phyloP scores from a whole-genome alignment of 2,797 vertebrate genomes.

The Falco naumanni region DNA sequence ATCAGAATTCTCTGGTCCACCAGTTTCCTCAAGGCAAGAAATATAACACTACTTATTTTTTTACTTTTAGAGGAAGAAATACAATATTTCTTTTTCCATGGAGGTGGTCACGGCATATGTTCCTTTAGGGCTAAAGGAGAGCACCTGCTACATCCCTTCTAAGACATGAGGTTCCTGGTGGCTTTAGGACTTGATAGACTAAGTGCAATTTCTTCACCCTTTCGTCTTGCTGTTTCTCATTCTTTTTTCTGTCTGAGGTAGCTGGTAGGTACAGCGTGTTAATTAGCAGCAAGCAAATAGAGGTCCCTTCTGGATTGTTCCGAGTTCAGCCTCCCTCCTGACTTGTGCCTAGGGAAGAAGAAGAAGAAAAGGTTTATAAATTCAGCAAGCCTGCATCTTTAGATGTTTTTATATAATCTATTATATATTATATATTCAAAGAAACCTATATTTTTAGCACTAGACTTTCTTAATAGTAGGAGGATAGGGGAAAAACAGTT shows the following conservation, averaged over 20 bases:
- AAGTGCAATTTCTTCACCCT: conserved; percentile 48
- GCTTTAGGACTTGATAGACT: conserved; percentile 34
- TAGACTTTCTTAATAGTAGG: conserved; percentile 36
- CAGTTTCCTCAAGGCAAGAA: conserved; percentile 32
- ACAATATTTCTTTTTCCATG: not conserved
- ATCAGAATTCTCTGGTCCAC: not conserved
- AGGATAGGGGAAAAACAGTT: not conserved
- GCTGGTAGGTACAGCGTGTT: conserved; percentile 67
- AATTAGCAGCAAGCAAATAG: conserved; percentile 73
- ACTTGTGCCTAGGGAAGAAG: not conserved
- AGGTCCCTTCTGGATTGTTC: conserved; percentile 71
- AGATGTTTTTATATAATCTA: conserved; percentile 64
- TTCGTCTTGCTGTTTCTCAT: not conserved
- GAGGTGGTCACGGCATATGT: not conserved
- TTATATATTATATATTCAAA: conserved; percentile 70
- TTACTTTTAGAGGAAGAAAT: conserved; percentile 49
- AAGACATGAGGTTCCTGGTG: conserved; percentile 35
- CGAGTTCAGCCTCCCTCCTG: conserved; percentile 52
- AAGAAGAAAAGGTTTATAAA: conserved; percentile 34
- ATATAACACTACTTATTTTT: conserved; percentile 58
- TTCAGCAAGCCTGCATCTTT: conserved; percentile 50
- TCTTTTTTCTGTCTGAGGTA: conserved; percentile 47
- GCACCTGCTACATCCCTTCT: not conserved
- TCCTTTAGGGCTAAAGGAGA: not conserved
- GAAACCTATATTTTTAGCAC: conserved; percentile 63